These are phyloP conservation scores for Melangyna quadrimaculata DNA, from an alignment of 2,888 invertebrate species.

Conservation along the genomic window DNA sequence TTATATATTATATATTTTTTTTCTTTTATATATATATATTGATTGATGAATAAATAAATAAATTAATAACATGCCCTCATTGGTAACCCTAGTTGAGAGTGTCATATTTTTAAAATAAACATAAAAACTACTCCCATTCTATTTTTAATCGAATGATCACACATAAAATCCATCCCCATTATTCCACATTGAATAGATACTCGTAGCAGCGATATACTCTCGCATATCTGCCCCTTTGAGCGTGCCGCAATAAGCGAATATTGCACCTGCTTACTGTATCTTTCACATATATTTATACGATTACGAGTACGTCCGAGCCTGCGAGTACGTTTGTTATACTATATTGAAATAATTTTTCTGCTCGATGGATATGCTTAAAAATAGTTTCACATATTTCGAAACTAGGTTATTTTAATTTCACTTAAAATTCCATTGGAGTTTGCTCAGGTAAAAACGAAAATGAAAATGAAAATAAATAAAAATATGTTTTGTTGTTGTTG, in stretches of 20 bases:
- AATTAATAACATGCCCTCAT: not conserved
- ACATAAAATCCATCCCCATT: not conserved
- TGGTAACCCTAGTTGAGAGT: conserved; percentile 13
- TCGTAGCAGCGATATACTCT: not conserved
- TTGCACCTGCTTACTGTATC: conserved; percentile 63
- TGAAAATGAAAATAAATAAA: not conserved
- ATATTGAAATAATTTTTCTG: not conserved
- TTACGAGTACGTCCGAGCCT: too few species aligned
- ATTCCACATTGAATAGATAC: not conserved
- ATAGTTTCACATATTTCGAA: conserved; percentile 46
- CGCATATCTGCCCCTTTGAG: not conserved
- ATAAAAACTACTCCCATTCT: conserved; percentile 21
- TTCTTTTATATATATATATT: not conserved
- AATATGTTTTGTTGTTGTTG: not conserved
- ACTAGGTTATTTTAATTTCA: conserved; percentile 61
- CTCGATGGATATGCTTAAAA: conserved; percentile 9
- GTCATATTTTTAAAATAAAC: conserved; percentile 51
- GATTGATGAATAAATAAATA: too few species aligned
- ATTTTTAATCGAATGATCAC: conserved; percentile 61
- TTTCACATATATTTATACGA: not conserved
- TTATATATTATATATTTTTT: too few species aligned
- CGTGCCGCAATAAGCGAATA: conserved; percentile 8
- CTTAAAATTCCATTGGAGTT: conserved; percentile 65
- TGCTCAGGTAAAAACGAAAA: conserved; percentile 61
- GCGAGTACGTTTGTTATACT: too few species aligned